These are phyloP conservation scores for Drosophila lacicola DNA, from an alignment of 2,888 invertebrate species.

Conservation along the genomic window DNA sequence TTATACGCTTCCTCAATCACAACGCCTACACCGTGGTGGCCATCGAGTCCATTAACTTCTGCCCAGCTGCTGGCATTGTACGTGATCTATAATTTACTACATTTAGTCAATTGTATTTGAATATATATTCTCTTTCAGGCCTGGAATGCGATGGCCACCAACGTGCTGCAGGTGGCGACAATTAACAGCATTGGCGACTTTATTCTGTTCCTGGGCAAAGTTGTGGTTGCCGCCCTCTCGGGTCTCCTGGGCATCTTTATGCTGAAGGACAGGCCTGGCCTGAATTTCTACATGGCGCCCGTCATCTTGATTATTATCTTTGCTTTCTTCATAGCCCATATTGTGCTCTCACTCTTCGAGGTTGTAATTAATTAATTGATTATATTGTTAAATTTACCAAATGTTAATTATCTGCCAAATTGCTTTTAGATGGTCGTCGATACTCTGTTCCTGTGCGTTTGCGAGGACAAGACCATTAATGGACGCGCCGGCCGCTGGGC, in stretches of 20 bases:
- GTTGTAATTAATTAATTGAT: too few species aligned
- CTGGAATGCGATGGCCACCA: constrained; percentile 92
- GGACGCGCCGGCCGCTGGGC: constrained; percentile 89
- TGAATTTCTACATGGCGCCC: constrained; percentile 94
- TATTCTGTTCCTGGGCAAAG: constrained; percentile 94
- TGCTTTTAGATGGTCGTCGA: constrained; percentile 94
- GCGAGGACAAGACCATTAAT: constrained; percentile 95
- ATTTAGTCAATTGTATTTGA: neutral
- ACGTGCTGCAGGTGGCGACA: constrained; percentile 94
- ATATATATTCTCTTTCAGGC: constrained; percentile 87
- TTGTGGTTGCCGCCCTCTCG: constrained; percentile 92
- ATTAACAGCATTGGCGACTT: constrained; percentile 97
- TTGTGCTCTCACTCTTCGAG: constrained; percentile 96
- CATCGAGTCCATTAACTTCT: constrained; percentile 95
- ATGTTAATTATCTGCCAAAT: neutral
- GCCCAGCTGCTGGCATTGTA: constrained; percentile 95
- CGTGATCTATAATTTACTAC: constrained; percentile 58
- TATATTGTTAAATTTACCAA: neutral
- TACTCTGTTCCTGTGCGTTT: constrained; percentile 96
- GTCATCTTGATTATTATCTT: constrained; percentile 93
- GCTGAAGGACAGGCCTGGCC: constrained; percentile 89
- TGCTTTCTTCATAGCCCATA: constrained; percentile 96
- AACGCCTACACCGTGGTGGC: constrained; percentile 98
- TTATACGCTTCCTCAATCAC: constrained; percentile 95
- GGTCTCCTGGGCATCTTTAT: constrained; percentile 92